Conservation (phyloP, 2,113 vertebrate species). For the Periophthalmodon schlosseri region DNA sequence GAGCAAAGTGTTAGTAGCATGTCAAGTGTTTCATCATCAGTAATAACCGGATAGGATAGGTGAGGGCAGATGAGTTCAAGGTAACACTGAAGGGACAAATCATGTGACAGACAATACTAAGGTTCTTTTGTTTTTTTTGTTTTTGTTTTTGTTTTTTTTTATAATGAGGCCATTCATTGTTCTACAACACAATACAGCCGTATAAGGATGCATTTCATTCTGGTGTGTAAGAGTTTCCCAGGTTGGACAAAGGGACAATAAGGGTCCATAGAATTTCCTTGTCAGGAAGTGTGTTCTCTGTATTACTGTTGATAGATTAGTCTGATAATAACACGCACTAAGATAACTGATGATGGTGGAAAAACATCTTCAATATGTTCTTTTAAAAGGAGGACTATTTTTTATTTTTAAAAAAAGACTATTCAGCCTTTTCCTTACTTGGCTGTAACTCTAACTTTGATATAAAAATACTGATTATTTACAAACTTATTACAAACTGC, state of each 20-base stretch:
- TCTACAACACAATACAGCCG: not conserved
- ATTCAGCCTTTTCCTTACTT: not conserved
- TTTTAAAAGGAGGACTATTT: not conserved
- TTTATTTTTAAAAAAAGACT: too few species aligned
- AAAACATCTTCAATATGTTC: not conserved
- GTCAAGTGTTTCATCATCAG: not conserved
- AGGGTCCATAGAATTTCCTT: not conserved
- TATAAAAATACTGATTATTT: not conserved
- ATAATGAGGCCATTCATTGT: not conserved
- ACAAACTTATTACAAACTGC: not conserved
- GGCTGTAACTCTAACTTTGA: not conserved
- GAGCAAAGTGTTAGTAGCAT: not conserved
- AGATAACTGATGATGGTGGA: not conserved
- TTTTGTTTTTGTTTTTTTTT: not conserved
- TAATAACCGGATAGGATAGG: not conserved
- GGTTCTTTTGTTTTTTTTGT: too few species aligned
- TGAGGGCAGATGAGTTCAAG: not conserved
- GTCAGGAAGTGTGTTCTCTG: not conserved
- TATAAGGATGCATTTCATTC: not conserved
- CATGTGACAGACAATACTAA: constrained; percentile 1
- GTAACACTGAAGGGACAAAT: not conserved
- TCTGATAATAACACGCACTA: not conserved
- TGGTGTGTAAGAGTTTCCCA: too few species aligned
- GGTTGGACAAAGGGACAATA: not conserved
- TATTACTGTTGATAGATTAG: not conserved